Base-by-base conservation (phyloP, 2,797 vertebrate species). In the Hypotaenidia okinawae region DNA sequence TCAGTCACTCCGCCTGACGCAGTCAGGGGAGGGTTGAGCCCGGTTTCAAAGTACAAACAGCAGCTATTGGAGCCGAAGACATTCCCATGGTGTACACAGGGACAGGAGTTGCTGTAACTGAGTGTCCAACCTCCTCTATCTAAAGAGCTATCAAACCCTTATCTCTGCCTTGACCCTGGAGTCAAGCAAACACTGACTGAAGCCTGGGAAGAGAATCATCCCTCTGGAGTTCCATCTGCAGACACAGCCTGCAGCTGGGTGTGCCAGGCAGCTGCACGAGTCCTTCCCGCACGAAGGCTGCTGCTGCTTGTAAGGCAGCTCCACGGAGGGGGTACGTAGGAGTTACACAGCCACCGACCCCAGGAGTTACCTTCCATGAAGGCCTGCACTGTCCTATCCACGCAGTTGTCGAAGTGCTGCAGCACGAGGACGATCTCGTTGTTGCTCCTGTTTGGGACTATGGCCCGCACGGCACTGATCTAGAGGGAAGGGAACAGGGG, bases 371-470 rank as follows among this genome's bases (percentile, higher is more conserved):
- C 99, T 98, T 99, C 99, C 95, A 99, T 98, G 72, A 99, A 99
- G 12, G 99, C 99, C 88, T 99, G 99, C 67, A 99, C 99, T 0
- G 99, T 98, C 93, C 98, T 99, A 97, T 99, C 99, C 37, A 99
- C 99, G 7, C 98, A 98, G 97, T 99, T 99, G 97, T 99, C 99
- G 75, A 99, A 99, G 91, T 99, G 99, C 97, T 99, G 99, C 94
- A 99, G 96, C 93, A 99, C 99, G 79, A 99, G 97, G 87, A 99
- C 98, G 3, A 99, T 99, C 98, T 99, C 99, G 64, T 99, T 99
- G 98, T 99, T 99, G 97, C 99, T 99, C 95, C 99, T 98, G 98
- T 99, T 99, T 87, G 99, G 99, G 89, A 99, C 99, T 13, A 99
- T 98, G 0, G 99, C 99, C 55, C 99, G 98, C 59, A 99, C 99